Evolutionary conservation across 2,113 vertebrate species (phyloP), one percentile per base, ranked within the genome.

Genomic region (Laticauda laticaudata): DNA sequence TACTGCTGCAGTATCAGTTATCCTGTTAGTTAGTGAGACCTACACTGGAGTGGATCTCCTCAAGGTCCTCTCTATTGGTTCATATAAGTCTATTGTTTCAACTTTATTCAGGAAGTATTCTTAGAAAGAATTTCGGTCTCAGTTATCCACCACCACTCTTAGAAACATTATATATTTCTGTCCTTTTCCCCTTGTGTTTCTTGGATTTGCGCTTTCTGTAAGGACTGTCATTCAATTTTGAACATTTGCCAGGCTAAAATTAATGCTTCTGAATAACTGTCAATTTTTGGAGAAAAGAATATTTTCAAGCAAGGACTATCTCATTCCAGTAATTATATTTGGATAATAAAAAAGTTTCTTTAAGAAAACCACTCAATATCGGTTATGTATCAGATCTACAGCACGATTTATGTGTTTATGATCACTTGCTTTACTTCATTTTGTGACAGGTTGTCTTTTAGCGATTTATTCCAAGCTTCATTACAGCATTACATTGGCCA

Each of bases 371-470:
- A n/a, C 95, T 96, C 95, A 93, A 95, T 96, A 95, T 1, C 93
- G 95, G 94, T 97, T 96, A 94, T 95, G 81, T 94, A 92, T 96
- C 95, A 97, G 94, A 97, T 95, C 89, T 85, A 92, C 95, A 91
- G 95, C 96, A 93, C 92, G 95, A 97, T 97, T 96, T 96, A 88
- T 95, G 64, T 94, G 53, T 96, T 95, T 94, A 88, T 88, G 95
- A 96, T 96, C 91, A 95, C 92, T 95, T n/a, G n/a, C 95, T 94
- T 95, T 96, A 95, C 96, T 96, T 97, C 91, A 93, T 96, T 97
- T 92, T 95, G 91, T 20, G 93, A n/a, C n/a, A 97, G 93, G 92
- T 93, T 93, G 94, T 92, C 93, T 95, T 92, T 95, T 95, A 94
- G 61, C 94, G 94, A 90, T 91, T 96, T 96, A 96, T 94, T 97